Conservation (phyloP, 2,888 invertebrate species). For the Brachynemurus nebulosus region DNA sequence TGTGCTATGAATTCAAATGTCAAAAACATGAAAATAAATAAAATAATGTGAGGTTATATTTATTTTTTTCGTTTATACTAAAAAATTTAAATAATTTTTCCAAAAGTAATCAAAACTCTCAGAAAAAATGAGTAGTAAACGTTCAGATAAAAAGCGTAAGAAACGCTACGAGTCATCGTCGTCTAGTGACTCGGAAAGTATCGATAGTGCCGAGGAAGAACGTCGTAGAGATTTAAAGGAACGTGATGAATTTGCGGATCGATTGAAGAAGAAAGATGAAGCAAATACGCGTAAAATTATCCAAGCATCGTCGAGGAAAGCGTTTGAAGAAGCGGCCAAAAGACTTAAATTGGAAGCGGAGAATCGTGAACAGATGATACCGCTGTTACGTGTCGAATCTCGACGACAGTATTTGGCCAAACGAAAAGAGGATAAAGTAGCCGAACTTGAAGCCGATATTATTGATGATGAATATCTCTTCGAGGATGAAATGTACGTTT, state of each 20-base stretch:
- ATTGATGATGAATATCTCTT: constrained; percentile 93
- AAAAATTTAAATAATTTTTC: too few relatives aligned
- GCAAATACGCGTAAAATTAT: constrained; percentile 70
- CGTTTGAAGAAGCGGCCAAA: constrained; percentile 80
- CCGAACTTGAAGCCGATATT: constrained; percentile 89
- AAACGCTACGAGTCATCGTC: constrained; percentile 34
- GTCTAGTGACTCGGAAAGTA: constrained; percentile 39
- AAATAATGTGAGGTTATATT: not conserved
- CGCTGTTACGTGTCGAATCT: constrained; percentile 79
- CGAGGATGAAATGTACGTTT: constrained; percentile 69
- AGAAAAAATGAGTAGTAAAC: not conserved
- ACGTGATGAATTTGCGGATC: constrained; percentile 84
- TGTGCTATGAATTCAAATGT: too few relatives aligned
- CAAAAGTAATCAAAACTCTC: not conserved
- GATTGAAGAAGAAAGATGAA: constrained; percentile 82
- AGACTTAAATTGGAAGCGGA: constrained; percentile 77
- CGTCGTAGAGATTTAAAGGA: constrained; percentile 76
- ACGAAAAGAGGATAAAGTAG: constrained; percentile 89
- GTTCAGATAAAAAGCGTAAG: constrained; percentile 28
- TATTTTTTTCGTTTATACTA: too few relatives aligned
- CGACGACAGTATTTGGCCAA: constrained; percentile 90
- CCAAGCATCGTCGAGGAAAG: constrained; percentile 49
- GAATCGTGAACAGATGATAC: constrained; percentile 73
- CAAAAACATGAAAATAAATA: too few relatives aligned
- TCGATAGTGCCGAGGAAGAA: constrained; percentile 66